Evolutionary conservation across 2,888 invertebrate genomes (phyloP), one percentile per base, ranked within the genome.

Genomic region (Cyclophora punctaria): DNA sequence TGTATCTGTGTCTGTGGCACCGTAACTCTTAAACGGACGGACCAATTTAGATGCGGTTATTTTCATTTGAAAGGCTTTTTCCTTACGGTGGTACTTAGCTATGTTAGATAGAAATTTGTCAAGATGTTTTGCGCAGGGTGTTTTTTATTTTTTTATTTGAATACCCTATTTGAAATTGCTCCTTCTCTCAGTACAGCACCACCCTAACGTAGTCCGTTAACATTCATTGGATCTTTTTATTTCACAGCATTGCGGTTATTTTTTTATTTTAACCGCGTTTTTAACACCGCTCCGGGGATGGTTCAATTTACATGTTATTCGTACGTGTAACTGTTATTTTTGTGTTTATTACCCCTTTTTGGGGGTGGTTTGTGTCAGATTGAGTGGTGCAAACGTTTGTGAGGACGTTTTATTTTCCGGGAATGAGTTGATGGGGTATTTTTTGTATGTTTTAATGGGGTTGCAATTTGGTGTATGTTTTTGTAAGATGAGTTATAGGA

Each of bases 171-270:
- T 37, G 4, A 37, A 37, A 37, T 37, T 2, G 4, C 37, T 20
- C 20, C 20, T 20, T 5, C 45, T 5, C 53, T 53, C 49, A 48
- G 4, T 57, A 54, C 57, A 40, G 4, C 55, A 5, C 45, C 5
- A 42, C 5, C 57, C 44, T 47, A 44, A 37, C 37, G 20, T 1
- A 48, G 3, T 7, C 50, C 57, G 71, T 75, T 77, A 75, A 62
- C 66, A 73, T 73, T 72, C 73, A 71, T 68, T 56, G 64, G 46
- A 51, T 51, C 54, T 59, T 62, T 65, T 67, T 67, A 64, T 69
- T 69, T 66, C 63, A 58, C 58, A 64, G 67, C 64, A 65, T 57
- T 49, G 46, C 50, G 51, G 62, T 62, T 69, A 68, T 71, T 69
- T 63, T 61, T 60, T 60, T 60, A 57, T 57, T 58, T 58, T 49